These are phyloP conservation scores for mouse (Mus musculus) DNA, from an alignment of 2,113 vertebrate genomes.

Conservation along the genomic window GRCm39 chr14:90439001-90439500, in stretches of 20 bases:
- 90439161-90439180: not conserved
- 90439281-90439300: not conserved
- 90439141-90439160: not conserved
- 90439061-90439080: not conserved
- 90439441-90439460: too few relatives aligned
- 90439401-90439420: not conserved
- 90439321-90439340: not conserved
- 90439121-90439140: not conserved
- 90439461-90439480: too few relatives aligned
- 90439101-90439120: not conserved
- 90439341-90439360: not conserved
- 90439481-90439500: too few relatives aligned
- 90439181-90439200: not conserved
- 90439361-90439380: not conserved
- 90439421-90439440: not conserved
- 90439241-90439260: not conserved
- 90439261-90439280: not conserved
- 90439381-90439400: not conserved
- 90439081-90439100: not conserved
- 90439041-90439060: not conserved
- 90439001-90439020: not conserved
- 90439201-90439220: not conserved
- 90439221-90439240: not conserved
- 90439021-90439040: not conserved
- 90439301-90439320: not conserved